These are phyloP conservation scores for Thera obeliscata DNA, from an alignment of 2,888 invertebrate species.

Conservation along the genomic window DNA sequence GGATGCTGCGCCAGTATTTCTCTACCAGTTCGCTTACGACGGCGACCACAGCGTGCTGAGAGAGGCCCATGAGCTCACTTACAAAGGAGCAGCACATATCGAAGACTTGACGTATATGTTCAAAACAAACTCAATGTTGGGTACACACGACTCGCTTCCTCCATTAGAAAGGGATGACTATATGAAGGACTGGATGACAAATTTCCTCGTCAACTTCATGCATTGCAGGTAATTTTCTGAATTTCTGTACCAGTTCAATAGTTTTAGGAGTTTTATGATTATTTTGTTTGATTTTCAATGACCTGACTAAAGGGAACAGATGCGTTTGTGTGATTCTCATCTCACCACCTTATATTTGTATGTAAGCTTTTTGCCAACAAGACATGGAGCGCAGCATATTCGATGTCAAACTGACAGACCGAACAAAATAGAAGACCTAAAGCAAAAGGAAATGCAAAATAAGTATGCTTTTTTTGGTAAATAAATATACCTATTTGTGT, in stretches of 20 bases:
- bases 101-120: conserved; percentile 85
- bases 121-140: conserved; percentile 57
- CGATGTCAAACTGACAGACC: no score
- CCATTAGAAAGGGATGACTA: conserved; percentile 46
- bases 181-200: conserved; percentile 64
- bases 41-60: conserved; percentile 77
- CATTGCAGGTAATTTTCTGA: conserved; percentile 56
- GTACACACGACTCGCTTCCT: conserved; percentile 38
- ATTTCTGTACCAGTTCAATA: no score
- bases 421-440: no score
- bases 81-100: conserved; percentile 83
- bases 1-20: conserved; percentile 71
- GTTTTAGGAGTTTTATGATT: no score
- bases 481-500: neutral
- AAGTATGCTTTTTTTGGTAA: no score
- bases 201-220: conserved; percentile 62
- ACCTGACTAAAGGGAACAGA: no score
- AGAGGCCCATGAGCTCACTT: conserved; percentile 58
- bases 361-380: no score
- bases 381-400: no score
- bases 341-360: neutral
- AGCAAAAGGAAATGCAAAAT: no score
- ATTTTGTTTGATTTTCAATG: no score
- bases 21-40: conserved; percentile 83
- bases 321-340: neutral